These are phyloP conservation scores for Panurus biarmicus DNA, from an alignment of 2,113 vertebrate genomes.

Conservation along the genomic window DNA sequence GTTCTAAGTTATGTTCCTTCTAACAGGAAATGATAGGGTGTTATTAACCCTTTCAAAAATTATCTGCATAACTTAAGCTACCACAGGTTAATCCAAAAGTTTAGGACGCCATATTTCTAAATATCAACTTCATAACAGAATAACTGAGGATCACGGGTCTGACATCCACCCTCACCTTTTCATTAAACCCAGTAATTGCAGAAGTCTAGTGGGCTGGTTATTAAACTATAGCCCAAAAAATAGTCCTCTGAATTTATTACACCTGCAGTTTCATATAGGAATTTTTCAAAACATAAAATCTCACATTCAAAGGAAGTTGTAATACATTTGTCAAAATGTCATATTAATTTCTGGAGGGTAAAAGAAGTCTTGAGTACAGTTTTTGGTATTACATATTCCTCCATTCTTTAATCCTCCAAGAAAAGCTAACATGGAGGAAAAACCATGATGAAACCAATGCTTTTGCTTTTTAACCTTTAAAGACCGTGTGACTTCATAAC, in stretches of 20 bases:
- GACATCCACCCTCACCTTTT: neutral
- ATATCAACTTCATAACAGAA: neutral
- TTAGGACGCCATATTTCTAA: neutral
- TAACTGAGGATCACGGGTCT: neutral
- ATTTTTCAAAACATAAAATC: neutral
- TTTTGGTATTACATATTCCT: neutral
- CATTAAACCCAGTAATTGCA: neutral
- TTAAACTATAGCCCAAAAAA: neutral
- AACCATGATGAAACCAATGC: neutral
- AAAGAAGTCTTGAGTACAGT: neutral
- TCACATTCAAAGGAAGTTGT: neutral
- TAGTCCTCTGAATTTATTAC: neutral
- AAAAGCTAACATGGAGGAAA: neutral
- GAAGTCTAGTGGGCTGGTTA: neutral
- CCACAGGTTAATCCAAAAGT: neutral
- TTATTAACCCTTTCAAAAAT: neutral
- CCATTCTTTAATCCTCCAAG: neutral
- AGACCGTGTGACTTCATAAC: accelerated
- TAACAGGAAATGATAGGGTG: neutral
- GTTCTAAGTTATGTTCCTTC: neutral
- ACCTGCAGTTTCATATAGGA: neutral
- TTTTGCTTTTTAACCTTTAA: neutral
- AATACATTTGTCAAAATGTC: neutral
- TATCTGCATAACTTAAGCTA: neutral
- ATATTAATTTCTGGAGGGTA: neutral